phyloP scores from a whole-genome alignment of 2,797 vertebrate genomes.

The Ceyx erithaca region DNA sequence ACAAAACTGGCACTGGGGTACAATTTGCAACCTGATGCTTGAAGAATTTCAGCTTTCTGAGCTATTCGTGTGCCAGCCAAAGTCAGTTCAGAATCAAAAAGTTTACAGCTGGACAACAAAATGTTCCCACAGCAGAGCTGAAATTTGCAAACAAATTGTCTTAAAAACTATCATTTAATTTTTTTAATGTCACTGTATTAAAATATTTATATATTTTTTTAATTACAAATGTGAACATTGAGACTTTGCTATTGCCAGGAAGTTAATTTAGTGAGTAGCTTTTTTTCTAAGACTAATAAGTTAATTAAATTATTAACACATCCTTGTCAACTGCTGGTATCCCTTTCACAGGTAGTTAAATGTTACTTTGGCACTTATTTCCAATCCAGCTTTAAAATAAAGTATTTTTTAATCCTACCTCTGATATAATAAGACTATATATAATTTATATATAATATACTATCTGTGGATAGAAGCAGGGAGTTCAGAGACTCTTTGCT shows the following conservation, averaged over 20 bases:
- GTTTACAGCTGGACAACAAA: neutral
- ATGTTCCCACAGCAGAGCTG: neutral
- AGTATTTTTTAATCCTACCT: neutral
- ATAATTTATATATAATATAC: neutral
- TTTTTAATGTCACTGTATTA: rapidly evolving
- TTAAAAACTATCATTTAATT: neutral
- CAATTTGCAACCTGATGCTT: neutral
- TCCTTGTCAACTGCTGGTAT: neutral
- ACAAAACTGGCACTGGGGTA: neutral
- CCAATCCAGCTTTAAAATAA: neutral
- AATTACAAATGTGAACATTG: neutral
- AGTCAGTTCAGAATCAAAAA: neutral
- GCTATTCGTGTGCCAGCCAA: neutral
- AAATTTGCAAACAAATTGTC: neutral
- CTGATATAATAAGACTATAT: too few relatives aligned
- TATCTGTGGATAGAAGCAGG: neutral
- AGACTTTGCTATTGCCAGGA: neutral
- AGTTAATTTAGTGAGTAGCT: neutral
- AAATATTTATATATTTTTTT: neutral
- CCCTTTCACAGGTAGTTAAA: neutral
- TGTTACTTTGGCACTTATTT: neutral
- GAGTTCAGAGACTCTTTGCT: neutral
- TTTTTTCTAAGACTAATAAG: neutral
- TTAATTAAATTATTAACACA: neutral
- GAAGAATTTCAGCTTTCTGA: neutral